Base-by-base conservation (phyloP, 2,888 invertebrate species). In the Napeogenes sylphis region DNA sequence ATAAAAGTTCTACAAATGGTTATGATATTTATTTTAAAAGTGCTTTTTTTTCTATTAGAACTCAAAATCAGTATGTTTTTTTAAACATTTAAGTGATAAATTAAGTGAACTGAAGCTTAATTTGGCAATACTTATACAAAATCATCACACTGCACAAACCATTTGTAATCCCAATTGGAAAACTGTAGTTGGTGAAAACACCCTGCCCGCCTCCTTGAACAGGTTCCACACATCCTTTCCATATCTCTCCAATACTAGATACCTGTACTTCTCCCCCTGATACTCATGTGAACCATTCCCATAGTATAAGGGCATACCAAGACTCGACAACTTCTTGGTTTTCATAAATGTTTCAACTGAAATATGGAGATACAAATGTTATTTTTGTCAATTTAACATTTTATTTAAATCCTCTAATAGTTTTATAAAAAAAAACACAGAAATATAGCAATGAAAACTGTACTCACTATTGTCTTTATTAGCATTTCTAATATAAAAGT, bases 211-310 rank as follows among this genome's bases (percentile, higher is more conserved):
- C 55, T 93, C 92, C 21, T 92, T 85, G 75, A 96, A 95, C 57
- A 96, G 75, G 74, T 94, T 95, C 92, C 96, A 94, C 14, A 99
- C 84, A 85, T 98, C 98, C 70, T 92, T 93, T 3, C 97, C 97
- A 81, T 96, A 99, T 65, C 97, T 93, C 64, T 98, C 96, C 92
- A 99, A 95, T 0, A 96, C 94, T 68, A 96, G 84, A 84, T 98
- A 99, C 53, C 99, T 92, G 82, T 97, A 98, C 75, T 96, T 96
- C 62, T 93, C 92, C 0, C 92, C 92, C 63, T 95, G 94, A 75
- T 90, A 92, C 33, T 94, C 94, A 75, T 96, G 95, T 2, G 95
- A 94, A 0, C 99, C 99, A 66, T 94, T 95, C 4, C 95, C 96
- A 66, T 96, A 88, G 78, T 94, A 97, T 53, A 92, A 87, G 0